Conservation (phyloP, 2,888 invertebrate genomes). For the Folsomia candida region DNA sequence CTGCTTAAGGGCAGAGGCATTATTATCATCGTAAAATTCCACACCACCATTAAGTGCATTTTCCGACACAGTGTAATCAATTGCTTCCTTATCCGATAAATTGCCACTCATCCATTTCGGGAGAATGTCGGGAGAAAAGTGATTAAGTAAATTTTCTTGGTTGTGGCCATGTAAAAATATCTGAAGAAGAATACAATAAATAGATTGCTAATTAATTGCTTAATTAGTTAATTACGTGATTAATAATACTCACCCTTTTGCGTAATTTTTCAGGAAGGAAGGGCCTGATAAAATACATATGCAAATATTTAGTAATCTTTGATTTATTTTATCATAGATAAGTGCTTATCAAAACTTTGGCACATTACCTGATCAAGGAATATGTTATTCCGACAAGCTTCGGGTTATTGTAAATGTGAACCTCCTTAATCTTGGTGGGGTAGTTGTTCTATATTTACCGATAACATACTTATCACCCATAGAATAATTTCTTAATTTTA, state of each 20-base stretch:
- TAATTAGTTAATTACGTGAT: neutral
- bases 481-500: too few relatives aligned
- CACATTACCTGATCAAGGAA: neutral
- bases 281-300: too few relatives aligned
- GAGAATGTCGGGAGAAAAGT: conserved; percentile 23
- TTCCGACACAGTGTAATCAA: conserved; percentile 11
- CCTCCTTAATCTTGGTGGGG: conserved; percentile 9
- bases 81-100: conserved; percentile 28
- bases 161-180: conserved; percentile 6
- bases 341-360: too few relatives aligned
- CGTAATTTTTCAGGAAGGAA: conserved; percentile 15
- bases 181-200: neutral
- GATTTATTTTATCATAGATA: too few relatives aligned
- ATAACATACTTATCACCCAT: too few relatives aligned
- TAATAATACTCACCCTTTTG: conserved; percentile 1
- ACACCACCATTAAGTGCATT: conserved; percentile 16
- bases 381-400: neutral
- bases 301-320: too few relatives aligned
- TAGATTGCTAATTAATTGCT: neutral
- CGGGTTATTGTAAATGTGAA: conserved; percentile 11
- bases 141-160: neutral
- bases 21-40: too few relatives aligned
- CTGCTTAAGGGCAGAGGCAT: too few relatives aligned
- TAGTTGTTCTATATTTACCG: conserved; percentile 10
- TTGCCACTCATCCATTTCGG: conserved; percentile 31